These are phyloP conservation scores for Listrodromus nycthemerus DNA, from an alignment of 2,888 invertebrate species.

Conservation along the genomic window DNA sequence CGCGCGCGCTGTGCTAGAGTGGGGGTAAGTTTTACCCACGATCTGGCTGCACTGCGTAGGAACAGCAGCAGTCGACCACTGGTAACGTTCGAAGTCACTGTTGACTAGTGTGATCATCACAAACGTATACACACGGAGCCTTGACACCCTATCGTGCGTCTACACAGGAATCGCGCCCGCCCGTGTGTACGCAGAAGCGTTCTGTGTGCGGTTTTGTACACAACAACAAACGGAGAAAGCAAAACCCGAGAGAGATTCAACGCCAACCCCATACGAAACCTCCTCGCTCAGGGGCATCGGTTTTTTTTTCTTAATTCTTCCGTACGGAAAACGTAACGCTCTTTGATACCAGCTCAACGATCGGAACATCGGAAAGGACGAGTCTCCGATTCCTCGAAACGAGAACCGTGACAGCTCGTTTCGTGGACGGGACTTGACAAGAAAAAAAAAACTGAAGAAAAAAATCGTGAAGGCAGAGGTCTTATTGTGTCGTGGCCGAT, in stretches of 20 bases:
- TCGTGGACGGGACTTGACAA: conserved; percentile 32
- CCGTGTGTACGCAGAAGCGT: background rate
- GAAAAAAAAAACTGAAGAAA: background rate
- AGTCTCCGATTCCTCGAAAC: conserved; percentile 48
- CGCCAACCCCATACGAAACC: background rate
- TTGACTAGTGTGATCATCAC: too few relatives aligned
- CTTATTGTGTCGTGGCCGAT: background rate
- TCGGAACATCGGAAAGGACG: conserved; percentile 3
- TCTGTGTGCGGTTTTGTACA: conserved; percentile 8
- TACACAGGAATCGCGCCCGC: background rate
- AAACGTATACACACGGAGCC: too few relatives aligned
- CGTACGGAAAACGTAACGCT: background rate
- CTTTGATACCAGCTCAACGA: background rate
- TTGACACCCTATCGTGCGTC: too few relatives aligned
- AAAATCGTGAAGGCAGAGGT: background rate
- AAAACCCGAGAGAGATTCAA: background rate
- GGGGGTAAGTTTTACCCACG: too few relatives aligned
- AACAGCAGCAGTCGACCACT: background rate
- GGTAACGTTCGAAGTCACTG: too few relatives aligned
- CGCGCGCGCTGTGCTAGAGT: too few relatives aligned
- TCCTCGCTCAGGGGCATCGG: background rate
- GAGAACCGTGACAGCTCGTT: conserved; percentile 37
- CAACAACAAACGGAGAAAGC: conserved; percentile 23
- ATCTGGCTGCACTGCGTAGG: too few relatives aligned
- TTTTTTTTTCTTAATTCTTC: background rate